These are phyloP conservation scores for Ichneumon xanthorius DNA, from an alignment of 2,888 invertebrate genomes.

Conservation along the genomic window DNA sequence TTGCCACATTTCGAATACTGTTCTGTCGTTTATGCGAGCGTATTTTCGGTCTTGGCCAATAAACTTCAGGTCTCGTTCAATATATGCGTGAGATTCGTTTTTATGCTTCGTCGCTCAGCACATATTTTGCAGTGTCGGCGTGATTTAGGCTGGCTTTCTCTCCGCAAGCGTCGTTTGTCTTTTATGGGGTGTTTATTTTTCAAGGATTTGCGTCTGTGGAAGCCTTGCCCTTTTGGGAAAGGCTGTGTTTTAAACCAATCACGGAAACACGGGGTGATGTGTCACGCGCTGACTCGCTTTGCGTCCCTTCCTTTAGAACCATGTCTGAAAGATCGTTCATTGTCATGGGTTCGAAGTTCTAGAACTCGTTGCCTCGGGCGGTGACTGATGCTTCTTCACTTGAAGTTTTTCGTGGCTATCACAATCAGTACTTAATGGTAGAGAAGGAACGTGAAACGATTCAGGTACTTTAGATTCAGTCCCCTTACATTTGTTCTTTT, in stretches of 20 bases:
- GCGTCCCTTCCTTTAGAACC: too few species aligned
- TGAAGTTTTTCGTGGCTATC: neutral
- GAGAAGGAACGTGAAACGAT: too few species aligned
- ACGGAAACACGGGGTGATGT: neutral
- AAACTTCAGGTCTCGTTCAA: conserved; percentile 5
- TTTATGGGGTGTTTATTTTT: conserved; percentile 17
- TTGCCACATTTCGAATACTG: conserved; percentile 17
- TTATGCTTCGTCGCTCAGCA: neutral
- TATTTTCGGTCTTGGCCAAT: neutral
- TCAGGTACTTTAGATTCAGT: too few species aligned
- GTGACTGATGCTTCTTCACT: neutral
- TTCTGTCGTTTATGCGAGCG: neutral
- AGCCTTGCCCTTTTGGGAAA: neutral
- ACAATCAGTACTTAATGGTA: too few species aligned
- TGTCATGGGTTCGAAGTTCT: too few species aligned
- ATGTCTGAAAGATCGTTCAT: too few species aligned
- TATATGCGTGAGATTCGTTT: conserved; percentile 13
- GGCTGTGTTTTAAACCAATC: neutral
- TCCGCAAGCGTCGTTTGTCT: neutral
- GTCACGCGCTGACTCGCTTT: too few species aligned
- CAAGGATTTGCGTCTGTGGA: neutral
- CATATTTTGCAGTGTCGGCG: neutral
- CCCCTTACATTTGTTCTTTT: too few species aligned
- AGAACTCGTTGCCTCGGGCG: too few species aligned
- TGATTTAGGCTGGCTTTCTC: neutral